Base-by-base conservation (phyloP, 2,888 invertebrate genomes). In the Microchrysa polita region DNA sequence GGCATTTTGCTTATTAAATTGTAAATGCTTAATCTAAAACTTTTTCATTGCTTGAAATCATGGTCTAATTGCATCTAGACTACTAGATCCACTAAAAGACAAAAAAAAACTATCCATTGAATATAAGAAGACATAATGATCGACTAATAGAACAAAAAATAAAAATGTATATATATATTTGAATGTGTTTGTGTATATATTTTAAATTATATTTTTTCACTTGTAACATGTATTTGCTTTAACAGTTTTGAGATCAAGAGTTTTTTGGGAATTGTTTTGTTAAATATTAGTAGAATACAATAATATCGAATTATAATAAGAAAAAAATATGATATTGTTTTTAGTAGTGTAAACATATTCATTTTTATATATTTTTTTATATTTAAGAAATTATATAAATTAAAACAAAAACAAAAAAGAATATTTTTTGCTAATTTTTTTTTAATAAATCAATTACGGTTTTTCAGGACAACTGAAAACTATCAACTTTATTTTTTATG, bases 221-320 rank as follows among this genome's bases (percentile, higher is more conserved):
- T 20, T 22, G 18, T 18, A 74, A 72, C 14, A 72, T 55, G 57
- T 59, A 69, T 63, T 73, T 34, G 7, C 27, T 48, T 69, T 72
- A 75, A 73, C 61, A 61, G 67, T 73, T 74, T 69, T 75, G 75
- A 75, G 75, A 75, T 75, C 75, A 75, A 75, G 75, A 65, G 63
- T 73, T 71, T 75, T 34, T 75, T 75, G 73, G 75, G 75, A 73
- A 75, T 75, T 69, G 75, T 75, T 75, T 71, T 53, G 40, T 14
- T 63, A 63, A 40, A 16, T 16, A 63, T 63, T 63, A 34, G 27
- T 34, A 63, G 5, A 48, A 48, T 48, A 48, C 12, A 48, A 10
- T 48, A 48, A 48, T n/a, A n/a, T 48, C 48, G 48, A 48, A n/a
- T 48, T 48, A 48, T 48, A n/a, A n/a, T 48, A 48, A 7, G 48